A percentile compares a stretch with the other conserved stretches of the same genome.
phyloP scores from a whole-genome alignment of 2,797 vertebrate genomes.

The Arrhamphus sclerolepis region DNA sequence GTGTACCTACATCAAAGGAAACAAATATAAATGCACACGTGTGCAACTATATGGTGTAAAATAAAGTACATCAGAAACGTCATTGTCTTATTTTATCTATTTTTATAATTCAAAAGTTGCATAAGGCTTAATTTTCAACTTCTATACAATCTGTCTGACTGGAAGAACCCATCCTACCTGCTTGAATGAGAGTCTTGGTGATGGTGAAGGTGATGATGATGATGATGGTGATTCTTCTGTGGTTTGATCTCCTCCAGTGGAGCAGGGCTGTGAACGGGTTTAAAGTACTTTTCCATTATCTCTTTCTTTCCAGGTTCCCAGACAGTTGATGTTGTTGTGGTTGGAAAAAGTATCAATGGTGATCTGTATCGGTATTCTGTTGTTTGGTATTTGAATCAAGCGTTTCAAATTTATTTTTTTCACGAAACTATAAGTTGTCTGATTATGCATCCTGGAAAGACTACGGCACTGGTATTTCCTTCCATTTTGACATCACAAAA shows the following conservation, averaged over 20 bases:
- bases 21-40: not conserved
- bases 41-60: not conserved
- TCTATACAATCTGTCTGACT: too few relatives aligned
- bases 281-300: slow-evolving; percentile 83
- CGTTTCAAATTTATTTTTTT: slow-evolving; percentile 5
- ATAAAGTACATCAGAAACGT: not conserved
- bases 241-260: slow-evolving; percentile 60
- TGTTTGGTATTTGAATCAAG: not conserved
- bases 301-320: slow-evolving; percentile 58
- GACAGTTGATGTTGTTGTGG: slow-evolving; percentile 14
- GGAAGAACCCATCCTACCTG: slow-evolving; percentile 50
- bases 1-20: slow-evolving; percentile 54
- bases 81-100: too few relatives aligned
- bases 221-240: slow-evolving; percentile 54
- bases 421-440: slow-evolving; percentile 7
- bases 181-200: slow-evolving; percentile 55
- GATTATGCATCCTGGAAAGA: slow-evolving; percentile 3
- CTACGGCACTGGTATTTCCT: not conserved
- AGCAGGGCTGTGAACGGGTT: slow-evolving; percentile 70
- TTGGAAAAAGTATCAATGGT: too few relatives aligned
- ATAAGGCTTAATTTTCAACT: too few relatives aligned
- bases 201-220: slow-evolving; percentile 34
- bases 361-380: slow-evolving; percentile 8
- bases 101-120: too few relatives aligned
- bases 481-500: slow-evolving; percentile 18